Base-by-base conservation (phyloP, 1,140 invertebrate species). In the Elymnias hypermnestra region DNA sequence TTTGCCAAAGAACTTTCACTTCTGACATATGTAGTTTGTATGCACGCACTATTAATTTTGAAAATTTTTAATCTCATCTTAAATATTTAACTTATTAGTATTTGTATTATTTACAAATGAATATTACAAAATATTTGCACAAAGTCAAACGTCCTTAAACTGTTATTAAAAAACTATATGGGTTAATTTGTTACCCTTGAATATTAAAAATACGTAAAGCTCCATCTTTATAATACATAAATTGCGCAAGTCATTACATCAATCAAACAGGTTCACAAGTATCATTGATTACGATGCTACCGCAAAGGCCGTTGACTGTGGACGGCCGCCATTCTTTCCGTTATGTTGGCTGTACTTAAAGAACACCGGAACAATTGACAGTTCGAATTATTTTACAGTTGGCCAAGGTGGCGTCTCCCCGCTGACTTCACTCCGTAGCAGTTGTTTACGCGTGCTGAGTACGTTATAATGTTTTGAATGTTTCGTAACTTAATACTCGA, bases 391-490 rank as follows among this genome's bases (percentile, higher is more conserved):
- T 25, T 12, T 37, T 19, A 29, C 55, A 43, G 63, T 73, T 77
- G 68, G 61, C 42, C 59, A 42, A 66, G 45, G 54, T 74, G 72
- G 10, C 36, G 37, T 19, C 31, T 13, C 29, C 44, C 51, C 23
- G 53, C 63, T 46, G 79, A 79, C 72, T 83, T 83, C 78, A 61
- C 29, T 14, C 22, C 39, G 31, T 50, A 65, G 44, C 66, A 65
- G 62, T 70, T 72, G 71, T 67, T 72, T 71, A 70, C 50, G 57
- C 48, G 47, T 45, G 41, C 25, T 31, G 60, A 58, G 61, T 70
- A 74, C 75, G 72, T 78, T 81, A 73, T 39, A 29, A 64, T 67
- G 67, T 70, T 73, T 75, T 73, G 68, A 74, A 67, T 65, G 48
- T 54, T 66, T 63, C 35, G 38, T 49, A 36, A 51, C 49, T 14